Evolutionary conservation across 2,888 invertebrate genomes (phyloP).

Genomic region (Ophraella communa): DNA sequence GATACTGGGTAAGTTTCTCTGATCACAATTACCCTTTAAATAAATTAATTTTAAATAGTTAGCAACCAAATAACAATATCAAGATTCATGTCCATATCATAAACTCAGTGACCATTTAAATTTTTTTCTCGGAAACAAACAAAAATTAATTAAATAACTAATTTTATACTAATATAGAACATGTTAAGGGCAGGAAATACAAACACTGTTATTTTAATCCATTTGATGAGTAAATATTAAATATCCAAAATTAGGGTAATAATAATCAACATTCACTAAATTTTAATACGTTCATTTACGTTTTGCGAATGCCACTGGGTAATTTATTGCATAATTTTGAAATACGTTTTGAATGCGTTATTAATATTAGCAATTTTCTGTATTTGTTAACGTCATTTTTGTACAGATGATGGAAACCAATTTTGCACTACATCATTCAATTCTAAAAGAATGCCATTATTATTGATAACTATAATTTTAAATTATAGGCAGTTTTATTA

Average conservation of each 20-base stretch:
- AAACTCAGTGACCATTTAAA: too few relatives aligned
- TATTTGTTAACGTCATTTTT: background rate
- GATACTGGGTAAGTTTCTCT: slow-evolving; percentile 71
- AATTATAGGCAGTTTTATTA: too few relatives aligned
- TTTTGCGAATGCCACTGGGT: background rate
- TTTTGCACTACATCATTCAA: background rate
- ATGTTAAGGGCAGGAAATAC: background rate
- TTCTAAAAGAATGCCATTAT: background rate
- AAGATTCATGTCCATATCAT: too few relatives aligned
- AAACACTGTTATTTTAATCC: background rate
- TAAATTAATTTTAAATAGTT: too few relatives aligned
- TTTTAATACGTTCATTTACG: background rate
- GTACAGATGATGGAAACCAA: background rate
- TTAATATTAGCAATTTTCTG: background rate
- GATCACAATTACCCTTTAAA: background rate
- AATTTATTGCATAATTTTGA: background rate
- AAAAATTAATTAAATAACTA: too few relatives aligned
- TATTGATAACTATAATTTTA: too few relatives aligned
- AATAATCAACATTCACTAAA: background rate
- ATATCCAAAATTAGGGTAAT: background rate
- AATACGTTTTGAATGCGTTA: background rate
- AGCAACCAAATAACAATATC: too few relatives aligned
- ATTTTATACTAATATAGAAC: background rate
- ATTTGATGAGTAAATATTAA: background rate
- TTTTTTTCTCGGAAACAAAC: too few relatives aligned